phyloP scores from a whole-genome alignment of 2,888 invertebrate genomes.

The Tachina grossa region DNA sequence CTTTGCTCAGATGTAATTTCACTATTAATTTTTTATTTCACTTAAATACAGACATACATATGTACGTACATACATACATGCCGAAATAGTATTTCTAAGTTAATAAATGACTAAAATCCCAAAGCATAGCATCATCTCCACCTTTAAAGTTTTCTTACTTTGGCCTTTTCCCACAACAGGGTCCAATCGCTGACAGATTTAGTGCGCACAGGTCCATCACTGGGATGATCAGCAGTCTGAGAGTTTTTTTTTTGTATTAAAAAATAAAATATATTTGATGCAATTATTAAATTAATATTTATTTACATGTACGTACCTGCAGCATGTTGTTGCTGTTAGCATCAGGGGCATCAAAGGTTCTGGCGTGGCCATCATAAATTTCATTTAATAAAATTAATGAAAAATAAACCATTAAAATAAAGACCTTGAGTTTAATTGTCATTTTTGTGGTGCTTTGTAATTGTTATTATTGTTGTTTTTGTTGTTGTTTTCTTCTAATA shows the following conservation, averaged over 20 bases:
- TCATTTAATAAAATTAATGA: conserved; percentile 46
- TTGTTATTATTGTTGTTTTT: background rate
- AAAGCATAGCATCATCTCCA: background rate
- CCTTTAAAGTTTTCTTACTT: conserved; percentile 21
- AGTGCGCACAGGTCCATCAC: conserved; percentile 6
- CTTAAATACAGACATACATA: too few species aligned
- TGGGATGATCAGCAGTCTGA: conserved; percentile 1
- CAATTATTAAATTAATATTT: background rate
- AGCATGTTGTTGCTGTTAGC: background rate
- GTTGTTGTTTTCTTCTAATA: background rate
- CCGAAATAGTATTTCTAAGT: too few species aligned
- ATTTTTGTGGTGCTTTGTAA: conserved; percentile 30
- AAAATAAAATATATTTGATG: background rate
- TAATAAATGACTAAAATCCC: background rate
- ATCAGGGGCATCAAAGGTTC: conserved; percentile 35
- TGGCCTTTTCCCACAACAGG: conserved; percentile 54
- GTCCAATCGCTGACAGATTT: conserved; percentile 51
- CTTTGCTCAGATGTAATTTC: too few species aligned
- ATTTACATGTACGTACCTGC: conserved; percentile 8
- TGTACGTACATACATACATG: too few species aligned
- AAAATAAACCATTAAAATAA: conserved; percentile 48
- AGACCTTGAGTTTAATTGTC: conserved; percentile 57
- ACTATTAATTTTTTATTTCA: too few species aligned
- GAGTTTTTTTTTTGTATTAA: background rate
- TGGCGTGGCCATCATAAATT: conserved; percentile 25